A percentile compares a stretch with the other conserved stretches of the same genome.
phyloP scores from a whole-genome alignment of 2,888 invertebrate genomes.

The Acanthosoma haemorrhoidale region DNA sequence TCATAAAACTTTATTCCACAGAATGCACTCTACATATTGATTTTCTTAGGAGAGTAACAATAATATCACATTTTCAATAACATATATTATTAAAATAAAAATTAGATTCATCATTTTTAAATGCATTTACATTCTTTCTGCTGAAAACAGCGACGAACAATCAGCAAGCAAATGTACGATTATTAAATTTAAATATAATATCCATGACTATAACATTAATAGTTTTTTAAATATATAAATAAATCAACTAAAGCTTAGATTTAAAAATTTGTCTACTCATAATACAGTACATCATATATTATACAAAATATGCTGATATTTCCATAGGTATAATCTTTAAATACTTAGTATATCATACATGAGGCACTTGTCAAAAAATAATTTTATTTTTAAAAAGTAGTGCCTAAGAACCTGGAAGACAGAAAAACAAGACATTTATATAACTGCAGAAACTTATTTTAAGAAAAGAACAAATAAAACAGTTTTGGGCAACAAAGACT shows the following conservation, averaged over 20 bases:
- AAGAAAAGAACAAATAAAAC: no score
- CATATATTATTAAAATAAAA: no score
- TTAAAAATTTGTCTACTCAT: neutral
- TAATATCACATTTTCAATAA: no score
- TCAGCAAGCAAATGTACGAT: no score
- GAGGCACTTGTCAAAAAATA: neutral
- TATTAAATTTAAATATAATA: neutral
- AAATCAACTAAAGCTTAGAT: neutral
- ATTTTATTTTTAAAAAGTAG: slow-evolving; percentile 1
- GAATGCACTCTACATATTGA: no score
- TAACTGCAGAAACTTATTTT: no score
- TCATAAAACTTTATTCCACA: no score
- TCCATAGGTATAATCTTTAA: neutral
- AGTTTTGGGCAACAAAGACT: no score
- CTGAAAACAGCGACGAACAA: no score
- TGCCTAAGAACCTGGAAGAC: slow-evolving; percentile 20
- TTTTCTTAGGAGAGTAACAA: no score
- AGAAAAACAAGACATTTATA: neutral
- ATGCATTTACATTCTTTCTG: no score
- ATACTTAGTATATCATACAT: neutral
- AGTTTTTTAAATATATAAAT: neutral
- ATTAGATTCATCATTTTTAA: no score
- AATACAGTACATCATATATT: neutral
- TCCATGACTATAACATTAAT: neutral
- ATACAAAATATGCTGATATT: neutral